These are phyloP conservation scores for Alligator sinensis DNA, from an alignment of 2,113 vertebrate species.

Conservation along the genomic window DNA sequence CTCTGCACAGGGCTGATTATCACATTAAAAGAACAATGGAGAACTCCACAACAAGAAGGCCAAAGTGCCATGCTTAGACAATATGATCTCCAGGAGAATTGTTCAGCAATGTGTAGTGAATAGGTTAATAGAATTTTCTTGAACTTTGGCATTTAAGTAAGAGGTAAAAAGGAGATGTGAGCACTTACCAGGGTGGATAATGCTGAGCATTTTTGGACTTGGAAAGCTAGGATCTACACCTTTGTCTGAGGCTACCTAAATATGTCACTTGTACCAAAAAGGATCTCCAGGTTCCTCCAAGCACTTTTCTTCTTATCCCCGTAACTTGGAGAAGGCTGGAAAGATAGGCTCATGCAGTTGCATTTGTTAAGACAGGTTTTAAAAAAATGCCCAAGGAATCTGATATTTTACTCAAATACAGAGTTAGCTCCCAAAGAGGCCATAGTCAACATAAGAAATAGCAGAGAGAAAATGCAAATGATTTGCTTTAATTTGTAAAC, in stretches of 20 bases:
- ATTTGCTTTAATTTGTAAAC: not conserved
- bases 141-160: not conserved
- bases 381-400: not conserved
- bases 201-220: conserved; percentile 41
- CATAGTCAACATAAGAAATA: not conserved
- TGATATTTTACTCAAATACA: not conserved
- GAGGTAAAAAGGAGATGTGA: not conserved
- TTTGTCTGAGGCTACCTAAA: conserved; percentile 25
- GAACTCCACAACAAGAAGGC: not conserved
- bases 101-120: not conserved
- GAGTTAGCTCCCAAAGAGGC: not conserved
- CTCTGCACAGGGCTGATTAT: not conserved
- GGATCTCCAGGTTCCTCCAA: not conserved
- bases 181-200: conserved; percentile 18
- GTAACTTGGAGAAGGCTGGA: not conserved
- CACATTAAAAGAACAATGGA: fast-evolving
- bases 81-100: not conserved
- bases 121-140: not conserved
- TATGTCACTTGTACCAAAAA: not conserved
- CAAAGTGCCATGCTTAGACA: not conserved
- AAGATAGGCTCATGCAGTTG: not conserved
- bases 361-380: not conserved
- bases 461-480: not conserved
- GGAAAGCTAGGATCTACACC: not conserved
- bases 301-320: not conserved